Base-by-base conservation (phyloP, 2,113 vertebrate genomes). In the Hystrix brachyura region DNA sequence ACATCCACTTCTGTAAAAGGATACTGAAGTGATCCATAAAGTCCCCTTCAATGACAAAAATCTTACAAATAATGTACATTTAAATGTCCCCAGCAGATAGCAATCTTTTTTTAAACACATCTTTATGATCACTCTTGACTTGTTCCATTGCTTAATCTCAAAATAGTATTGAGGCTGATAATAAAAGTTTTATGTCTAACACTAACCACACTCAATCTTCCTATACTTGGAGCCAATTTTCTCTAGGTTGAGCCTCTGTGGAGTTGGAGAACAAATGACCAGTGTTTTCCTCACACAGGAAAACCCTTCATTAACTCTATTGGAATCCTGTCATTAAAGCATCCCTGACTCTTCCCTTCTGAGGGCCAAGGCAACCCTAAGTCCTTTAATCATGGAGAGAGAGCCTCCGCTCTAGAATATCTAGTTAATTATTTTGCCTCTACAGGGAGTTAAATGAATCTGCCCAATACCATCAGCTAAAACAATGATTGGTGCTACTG, bases 151-250 rank as follows among this genome's bases (percentile, higher is more conserved):
- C 38, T 96, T 95, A 86, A 94, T 87, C 93, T 94, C 94, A 23
- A 84, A 93, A 94, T 67, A 88, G 95, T 90, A 96, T 14, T 91
- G 82, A 96, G 89, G 82, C 38, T 29, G 23, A 94, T 93, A 92
- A 97, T 91, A 96, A 94, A 97, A 96, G 82, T 69, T 97, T 96
- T 93, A 95, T 62, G 85, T 90, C 38, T 96, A 95, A 94, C 29
- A 80, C 67, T 95, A 94, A 96, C 91, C 85, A 95, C 43, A 71
- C 38, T 91, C 71, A 34, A 62, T 90, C 82, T n/a, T 94, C 79
- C 82, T 96, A 86, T 18, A 92, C 76, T 48, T 25, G 55, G 53
- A 95, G 91, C 38, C 90, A 89, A 67, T 97, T 89, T 95, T 92
- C 57, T 96, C 94, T 43, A 74, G 65, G 62, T 59, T 94, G 60